Percentiles rank a stretch among this genome's conserved stretches.
Evolutionary conservation across 2,797 vertebrate species (phyloP).

Genomic region (Rhadinocentrus ornatus): DNA sequence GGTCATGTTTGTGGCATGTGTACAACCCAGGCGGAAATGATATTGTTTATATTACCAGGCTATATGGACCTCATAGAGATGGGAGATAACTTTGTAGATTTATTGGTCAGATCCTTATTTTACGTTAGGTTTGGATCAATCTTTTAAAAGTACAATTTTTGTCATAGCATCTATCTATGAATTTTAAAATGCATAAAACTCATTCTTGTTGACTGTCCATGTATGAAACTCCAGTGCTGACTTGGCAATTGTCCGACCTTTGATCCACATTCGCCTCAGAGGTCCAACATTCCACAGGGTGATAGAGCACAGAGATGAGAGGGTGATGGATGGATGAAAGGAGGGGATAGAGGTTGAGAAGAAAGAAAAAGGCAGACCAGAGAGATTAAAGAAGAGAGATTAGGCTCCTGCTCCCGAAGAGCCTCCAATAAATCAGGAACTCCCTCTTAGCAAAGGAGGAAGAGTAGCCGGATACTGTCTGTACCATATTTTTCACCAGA

Average conservation of each 20-base stretch:
- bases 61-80: slow-evolving; percentile 9
- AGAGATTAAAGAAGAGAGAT: slow-evolving; percentile 81
- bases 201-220: slow-evolving; percentile 27
- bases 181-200: slow-evolving; percentile 34
- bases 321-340: slow-evolving; percentile 75
- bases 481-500: slow-evolving; percentile 42
- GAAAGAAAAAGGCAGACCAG: slow-evolving; percentile 70
- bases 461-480: slow-evolving; percentile 42
- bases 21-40: slow-evolving; percentile 27
- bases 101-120: neutral
- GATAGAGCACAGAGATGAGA: slow-evolving; percentile 73
- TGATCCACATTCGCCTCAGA: slow-evolving; percentile 68
- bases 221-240: slow-evolving; percentile 69
- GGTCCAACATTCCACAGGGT: slow-evolving; percentile 77
- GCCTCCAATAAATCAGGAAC: slow-evolving; percentile 76
- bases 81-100: neutral
- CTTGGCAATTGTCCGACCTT: slow-evolving; percentile 75
- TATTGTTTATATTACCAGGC: slow-evolving; percentile 32
- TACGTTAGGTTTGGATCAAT: slow-evolving; percentile 35
- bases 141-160: slow-evolving; percentile 7
- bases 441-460: slow-evolving; percentile 53
- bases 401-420: slow-evolving; percentile 74
- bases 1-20: slow-evolving; percentile 11
- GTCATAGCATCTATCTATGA: neutral
- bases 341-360: slow-evolving; percentile 69